Conservation (phyloP, 2,888 invertebrate species). For the Xanthorhoe designata region DNA sequence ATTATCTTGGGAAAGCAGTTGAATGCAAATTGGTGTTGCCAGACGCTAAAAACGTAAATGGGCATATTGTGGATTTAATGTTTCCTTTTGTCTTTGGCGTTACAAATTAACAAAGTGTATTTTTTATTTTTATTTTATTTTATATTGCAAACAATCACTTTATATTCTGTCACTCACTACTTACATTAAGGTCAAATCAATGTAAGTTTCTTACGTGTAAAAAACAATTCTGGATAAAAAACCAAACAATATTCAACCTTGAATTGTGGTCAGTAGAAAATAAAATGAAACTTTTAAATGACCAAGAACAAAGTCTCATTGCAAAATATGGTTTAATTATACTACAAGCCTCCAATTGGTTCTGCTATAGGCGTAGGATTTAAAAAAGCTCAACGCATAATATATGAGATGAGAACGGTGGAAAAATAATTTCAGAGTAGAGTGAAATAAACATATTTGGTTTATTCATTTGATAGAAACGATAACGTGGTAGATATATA, state of each 20-base stretch:
- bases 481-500: too few relatives aligned
- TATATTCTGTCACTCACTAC: constrained; percentile 8
- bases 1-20: constrained; percentile 14
- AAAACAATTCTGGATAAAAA: constrained; percentile 15
- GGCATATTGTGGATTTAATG: neutral
- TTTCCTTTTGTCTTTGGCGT: neutral
- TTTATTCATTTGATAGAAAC: too few relatives aligned
- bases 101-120: too few relatives aligned
- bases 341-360: too few relatives aligned
- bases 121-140: too few relatives aligned
- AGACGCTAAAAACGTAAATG: constrained; percentile 5
- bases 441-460: too few relatives aligned
- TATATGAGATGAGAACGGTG: too few relatives aligned
- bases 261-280: constrained; percentile 10
- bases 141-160: constrained; percentile 3
- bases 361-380: too few relatives aligned
- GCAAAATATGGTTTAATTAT: too few relatives aligned
- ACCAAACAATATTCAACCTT: constrained; percentile 19
- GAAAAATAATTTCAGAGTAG: too few relatives aligned
- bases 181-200: constrained; percentile 19
- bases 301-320: neutral
- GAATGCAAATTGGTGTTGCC: constrained; percentile 14
- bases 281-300: constrained; percentile 14
- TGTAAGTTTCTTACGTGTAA: constrained; percentile 15
- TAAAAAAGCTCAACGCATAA: too few relatives aligned